Percentiles rank a stretch among this genome's conserved stretches.
Conservation (phyloP, 2,888 invertebrate species). For the Rhimphoctona megacephalus region DNA sequence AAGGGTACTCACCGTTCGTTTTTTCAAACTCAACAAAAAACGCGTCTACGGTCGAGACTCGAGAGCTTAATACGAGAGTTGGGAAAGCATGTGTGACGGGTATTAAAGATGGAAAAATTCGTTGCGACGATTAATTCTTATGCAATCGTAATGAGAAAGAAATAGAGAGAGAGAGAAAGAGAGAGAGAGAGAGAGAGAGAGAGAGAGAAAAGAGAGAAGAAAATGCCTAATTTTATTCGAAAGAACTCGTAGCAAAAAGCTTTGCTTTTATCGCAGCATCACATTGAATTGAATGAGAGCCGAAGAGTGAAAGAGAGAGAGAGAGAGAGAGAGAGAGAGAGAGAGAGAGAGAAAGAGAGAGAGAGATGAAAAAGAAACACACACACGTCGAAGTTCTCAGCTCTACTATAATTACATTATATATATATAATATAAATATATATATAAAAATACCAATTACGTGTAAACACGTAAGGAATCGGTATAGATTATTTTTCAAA, state of each 20-base stretch:
- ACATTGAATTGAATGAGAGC: slow-evolving; percentile 62
- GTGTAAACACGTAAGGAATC: slow-evolving; percentile 41
- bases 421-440: slow-evolving; percentile 64
- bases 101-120: slow-evolving; percentile 18
- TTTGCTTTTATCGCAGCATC: slow-evolving; percentile 66
- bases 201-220: slow-evolving; percentile 41
- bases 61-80: slow-evolving; percentile 39
- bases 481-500: slow-evolving; percentile 27
- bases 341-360: not conserved
- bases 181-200: slow-evolving; percentile 11
- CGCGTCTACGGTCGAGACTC: slow-evolving; percentile 62
- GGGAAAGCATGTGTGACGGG: not conserved
- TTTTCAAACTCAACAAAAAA: slow-evolving; percentile 21
- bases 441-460: slow-evolving; percentile 54
- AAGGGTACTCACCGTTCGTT: slow-evolving; percentile 65
- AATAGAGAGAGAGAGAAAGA: slow-evolving; percentile 30
- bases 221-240: slow-evolving; percentile 67
- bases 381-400: slow-evolving; percentile 48
- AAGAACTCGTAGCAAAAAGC: slow-evolving; percentile 63
- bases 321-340: slow-evolving; percentile 35
- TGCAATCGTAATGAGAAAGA: slow-evolving; percentile 12
- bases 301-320: slow-evolving; percentile 44
- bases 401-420: slow-evolving; percentile 55
- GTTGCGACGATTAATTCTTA: slow-evolving; percentile 26
- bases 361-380: slow-evolving; percentile 20